A percentile compares a stretch with the other conserved stretches of the same genome.
These are phyloP conservation scores for Fundulus diaphanus DNA, from an alignment of 2,797 vertebrate species.

Conservation along the genomic window DNA sequence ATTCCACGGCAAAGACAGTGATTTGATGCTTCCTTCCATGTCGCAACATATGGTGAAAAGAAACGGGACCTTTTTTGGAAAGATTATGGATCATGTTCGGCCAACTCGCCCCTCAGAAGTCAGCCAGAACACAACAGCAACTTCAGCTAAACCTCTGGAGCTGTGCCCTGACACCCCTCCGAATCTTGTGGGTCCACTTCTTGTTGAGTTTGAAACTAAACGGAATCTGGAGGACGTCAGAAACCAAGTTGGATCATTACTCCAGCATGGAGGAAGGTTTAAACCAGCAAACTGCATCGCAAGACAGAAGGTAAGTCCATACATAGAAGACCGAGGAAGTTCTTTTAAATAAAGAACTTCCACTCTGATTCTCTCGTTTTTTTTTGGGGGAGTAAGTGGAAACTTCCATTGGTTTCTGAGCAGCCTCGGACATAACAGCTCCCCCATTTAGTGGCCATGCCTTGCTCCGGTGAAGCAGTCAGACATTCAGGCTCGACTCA, in stretches of 20 bases:
- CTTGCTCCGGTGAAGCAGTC: too few relatives aligned
- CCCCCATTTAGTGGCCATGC: too few relatives aligned
- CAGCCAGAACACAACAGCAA: neutral
- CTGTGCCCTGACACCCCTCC: constrained; percentile 57
- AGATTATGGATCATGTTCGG: accelerated
- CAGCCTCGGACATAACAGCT: too few relatives aligned
- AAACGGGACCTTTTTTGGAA: neutral
- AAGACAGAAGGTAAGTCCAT: constrained; percentile 60
- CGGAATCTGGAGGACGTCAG: constrained; percentile 41
- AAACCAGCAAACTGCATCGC: constrained; percentile 56
- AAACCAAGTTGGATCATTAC: accelerated
- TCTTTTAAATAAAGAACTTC: neutral
- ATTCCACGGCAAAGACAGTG: accelerated
- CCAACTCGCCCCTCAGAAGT: accelerated
- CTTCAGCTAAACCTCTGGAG: neutral
- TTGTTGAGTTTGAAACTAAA: constrained; percentile 38
- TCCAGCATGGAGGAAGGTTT: constrained; percentile 57
- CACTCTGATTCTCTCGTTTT: too few relatives aligned
- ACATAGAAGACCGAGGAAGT: neutral
- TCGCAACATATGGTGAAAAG: accelerated
- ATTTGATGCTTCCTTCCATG: accelerated
- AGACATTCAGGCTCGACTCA: too few relatives aligned
- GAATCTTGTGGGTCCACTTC: constrained; percentile 48
- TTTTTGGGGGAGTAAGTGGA: too few relatives aligned
- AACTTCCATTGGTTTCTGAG: too few relatives aligned